Percentiles rank a stretch among this genome's conserved stretches.
phyloP scores from a whole-genome alignment of 1,140 invertebrate species.

The Danaus melanippus region DNA sequence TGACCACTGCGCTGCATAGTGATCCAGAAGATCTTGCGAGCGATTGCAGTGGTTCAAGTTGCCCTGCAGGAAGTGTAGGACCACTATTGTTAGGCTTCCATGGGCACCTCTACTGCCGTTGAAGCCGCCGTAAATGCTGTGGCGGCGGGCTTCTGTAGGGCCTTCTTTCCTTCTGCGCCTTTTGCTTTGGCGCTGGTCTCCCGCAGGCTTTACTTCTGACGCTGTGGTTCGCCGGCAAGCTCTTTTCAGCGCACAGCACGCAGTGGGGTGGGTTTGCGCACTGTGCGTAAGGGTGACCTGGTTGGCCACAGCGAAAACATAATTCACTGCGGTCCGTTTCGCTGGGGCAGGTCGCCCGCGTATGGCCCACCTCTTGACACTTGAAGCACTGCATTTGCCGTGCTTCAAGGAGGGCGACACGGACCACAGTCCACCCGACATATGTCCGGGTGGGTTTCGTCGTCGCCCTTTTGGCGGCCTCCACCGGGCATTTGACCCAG shows the following conservation, averaged over 20 bases:
- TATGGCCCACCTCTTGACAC: constrained; percentile 9
- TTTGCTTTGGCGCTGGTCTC: background rate
- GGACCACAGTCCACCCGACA: background rate
- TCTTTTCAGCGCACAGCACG: background rate
- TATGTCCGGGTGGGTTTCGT: background rate
- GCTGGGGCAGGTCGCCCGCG: constrained; percentile 1
- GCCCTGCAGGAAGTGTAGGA: constrained; percentile 1
- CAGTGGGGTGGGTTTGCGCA: constrained; percentile 4
- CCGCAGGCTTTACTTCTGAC: background rate
- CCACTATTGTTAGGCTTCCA: background rate
- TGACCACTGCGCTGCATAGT: constrained; percentile 5
- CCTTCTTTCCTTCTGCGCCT: background rate
- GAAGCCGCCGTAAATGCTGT: background rate
- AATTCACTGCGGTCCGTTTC: constrained; percentile 7
- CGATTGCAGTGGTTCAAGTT: constrained; percentile 9
- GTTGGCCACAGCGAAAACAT: constrained; percentile 13
- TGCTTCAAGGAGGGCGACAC: background rate
- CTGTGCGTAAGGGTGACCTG: background rate
- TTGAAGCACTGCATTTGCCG: constrained; percentile 10
- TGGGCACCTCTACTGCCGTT: background rate
- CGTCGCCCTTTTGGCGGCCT: constrained; percentile 10
- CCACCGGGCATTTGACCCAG: constrained; percentile 12
- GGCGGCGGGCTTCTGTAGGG: background rate
- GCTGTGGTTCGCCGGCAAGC: background rate
- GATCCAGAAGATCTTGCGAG: constrained; percentile 1